Evolutionary conservation across 2,797 vertebrate species (phyloP), one percentile per base, ranked within the genome.

Genomic region (Dromococcyx pavoninus): DNA sequence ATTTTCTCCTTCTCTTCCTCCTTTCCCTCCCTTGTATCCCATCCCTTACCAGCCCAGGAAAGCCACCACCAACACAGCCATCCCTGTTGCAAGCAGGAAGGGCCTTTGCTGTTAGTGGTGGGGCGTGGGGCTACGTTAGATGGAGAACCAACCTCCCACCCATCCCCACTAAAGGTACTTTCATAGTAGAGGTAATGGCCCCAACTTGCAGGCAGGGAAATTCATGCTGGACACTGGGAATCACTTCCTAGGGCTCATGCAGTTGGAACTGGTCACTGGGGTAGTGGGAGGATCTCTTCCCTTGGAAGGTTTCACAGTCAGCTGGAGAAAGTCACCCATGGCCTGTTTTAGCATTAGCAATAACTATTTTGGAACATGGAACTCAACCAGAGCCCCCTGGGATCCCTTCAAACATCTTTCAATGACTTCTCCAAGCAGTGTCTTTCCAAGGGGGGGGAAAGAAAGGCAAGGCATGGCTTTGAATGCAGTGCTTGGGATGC

Each of bases 311-410:
- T 88, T 89, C 66, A 86, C 43, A 82, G 43, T 77, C 60, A 56
- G 30, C 64, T 35, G 85, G 69, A 48, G 44, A 51, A 89, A 89
- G 64, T 57, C 78, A 80, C 28, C 37, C 51, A 3, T 80, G 35
- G 82, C 66, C 58, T 77, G 46, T 33, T 86, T 48, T 87, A 85
- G 35, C 73, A 58, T 78, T 81, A 91, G 88, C 94, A 90, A 78
- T 94, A 95, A 89, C 35, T 77, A 33, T 72, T 78, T 72, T 69
- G 57, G 27, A 92, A 91, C 18, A 14, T 8, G 18, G 51, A 80
- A 37, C 75, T 91, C 1, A 0, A 33, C 32, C 71, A 79, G 64
- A 86, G 71, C 22, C 18, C 39, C 27, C 17, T 71, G 41, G 25
- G 32, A 88, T 65, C 33, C 54, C 35, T 72, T 72, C 48, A 66